Evolutionary conservation across 2,888 invertebrate genomes (phyloP).

Genomic region (Resseliella maxima): DNA sequence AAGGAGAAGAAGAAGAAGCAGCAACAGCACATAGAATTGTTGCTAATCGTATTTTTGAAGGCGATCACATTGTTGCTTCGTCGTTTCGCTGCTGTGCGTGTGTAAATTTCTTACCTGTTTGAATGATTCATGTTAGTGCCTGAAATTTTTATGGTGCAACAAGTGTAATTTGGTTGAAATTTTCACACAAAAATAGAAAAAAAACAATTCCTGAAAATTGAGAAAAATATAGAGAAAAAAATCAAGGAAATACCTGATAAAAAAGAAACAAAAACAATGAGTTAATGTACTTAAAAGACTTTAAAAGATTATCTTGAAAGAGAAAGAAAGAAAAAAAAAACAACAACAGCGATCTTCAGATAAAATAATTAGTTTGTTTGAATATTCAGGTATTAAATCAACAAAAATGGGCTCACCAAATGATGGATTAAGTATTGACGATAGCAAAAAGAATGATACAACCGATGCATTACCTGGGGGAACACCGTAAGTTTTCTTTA

Average conservation of each 20-base stretch:
- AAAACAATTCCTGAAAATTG: no score
- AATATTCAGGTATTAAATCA: neutral
- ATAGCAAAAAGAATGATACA: neutral
- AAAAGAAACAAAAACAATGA: neutral
- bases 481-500: neutral
- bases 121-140: neutral
- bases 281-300: no score
- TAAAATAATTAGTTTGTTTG: neutral
- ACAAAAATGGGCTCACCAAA: neutral
- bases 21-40: neutral
- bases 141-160: conserved; percentile 22
- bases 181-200: neutral
- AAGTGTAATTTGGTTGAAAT: neutral
- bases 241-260: no score
- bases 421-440: neutral
- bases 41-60: conserved; percentile 6
- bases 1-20: neutral
- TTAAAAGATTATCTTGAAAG: no score
- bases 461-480: conserved; percentile 37
- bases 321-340: no score
- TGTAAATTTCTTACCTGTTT: conserved; percentile 1
- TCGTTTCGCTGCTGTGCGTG: neutral
- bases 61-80: neutral
- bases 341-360: no score
- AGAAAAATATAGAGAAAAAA: neutral